Evolutionary conservation across 2,797 vertebrate genomes (phyloP).

Genomic region (Threskiornis aethiopicus): DNA sequence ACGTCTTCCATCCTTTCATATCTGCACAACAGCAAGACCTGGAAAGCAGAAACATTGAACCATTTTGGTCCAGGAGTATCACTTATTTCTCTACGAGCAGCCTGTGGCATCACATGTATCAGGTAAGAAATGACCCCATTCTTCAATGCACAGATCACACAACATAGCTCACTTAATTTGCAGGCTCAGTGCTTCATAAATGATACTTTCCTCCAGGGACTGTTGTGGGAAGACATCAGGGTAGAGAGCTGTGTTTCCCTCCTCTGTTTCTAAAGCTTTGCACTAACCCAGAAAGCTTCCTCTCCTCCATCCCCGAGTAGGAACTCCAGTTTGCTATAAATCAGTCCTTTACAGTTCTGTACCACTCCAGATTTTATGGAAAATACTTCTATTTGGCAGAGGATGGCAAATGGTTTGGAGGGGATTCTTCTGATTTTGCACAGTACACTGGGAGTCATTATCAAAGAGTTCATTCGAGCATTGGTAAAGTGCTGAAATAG

Average conservation of each 20-base stretch:
- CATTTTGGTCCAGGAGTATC: neutral
- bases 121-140: neutral
- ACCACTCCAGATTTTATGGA: neutral
- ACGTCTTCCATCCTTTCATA: neutral
- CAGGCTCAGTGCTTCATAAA: neutral
- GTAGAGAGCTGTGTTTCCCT: neutral
- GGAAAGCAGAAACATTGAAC: neutral
- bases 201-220: neutral
- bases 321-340: neutral
- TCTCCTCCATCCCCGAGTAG: neutral
- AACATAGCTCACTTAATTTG: neutral
- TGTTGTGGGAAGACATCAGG: neutral
- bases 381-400: neutral
- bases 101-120: accelerated
- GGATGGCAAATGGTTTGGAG: neutral
- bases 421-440: neutral
- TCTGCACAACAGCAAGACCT: neutral
- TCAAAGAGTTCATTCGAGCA: neutral
- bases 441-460: neutral
- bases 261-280: neutral
- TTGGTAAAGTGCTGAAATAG: neutral
- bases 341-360: neutral
- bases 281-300: neutral
- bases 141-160: neutral
- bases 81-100: neutral